These are phyloP conservation scores for Chelon auratus DNA, from an alignment of 2,797 vertebrate genomes.

Conservation along the genomic window DNA sequence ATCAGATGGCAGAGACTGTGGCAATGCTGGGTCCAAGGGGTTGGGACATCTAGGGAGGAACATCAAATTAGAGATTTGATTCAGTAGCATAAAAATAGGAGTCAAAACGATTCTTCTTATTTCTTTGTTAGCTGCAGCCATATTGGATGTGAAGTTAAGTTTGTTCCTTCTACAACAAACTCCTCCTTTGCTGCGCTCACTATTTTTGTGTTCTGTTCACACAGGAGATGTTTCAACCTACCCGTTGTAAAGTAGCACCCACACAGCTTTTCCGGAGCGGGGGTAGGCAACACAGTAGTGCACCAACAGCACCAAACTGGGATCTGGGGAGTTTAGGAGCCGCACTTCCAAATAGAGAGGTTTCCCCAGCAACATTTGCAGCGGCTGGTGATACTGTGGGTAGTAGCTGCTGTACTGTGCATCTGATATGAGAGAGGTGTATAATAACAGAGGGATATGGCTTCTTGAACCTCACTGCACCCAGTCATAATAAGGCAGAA, in stretches of 20 bases:
- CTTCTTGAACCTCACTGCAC: neutral
- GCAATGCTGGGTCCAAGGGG: constrained; percentile 72
- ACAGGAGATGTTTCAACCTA: constrained; percentile 45
- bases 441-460: neutral
- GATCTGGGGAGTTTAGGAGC: constrained; percentile 81
- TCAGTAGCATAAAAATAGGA: neutral
- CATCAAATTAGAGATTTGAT: neutral
- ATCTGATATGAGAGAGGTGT: constrained; percentile 64
- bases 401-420: constrained; percentile 78
- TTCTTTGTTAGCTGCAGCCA: neutral
- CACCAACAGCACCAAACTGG: constrained; percentile 81
- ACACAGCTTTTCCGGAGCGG: constrained; percentile 82
- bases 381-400: constrained; percentile 85
- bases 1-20: constrained; percentile 51
- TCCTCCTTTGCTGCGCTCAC: neutral
- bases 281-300: constrained; percentile 87
- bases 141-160: neutral
- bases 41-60: constrained; percentile 81
- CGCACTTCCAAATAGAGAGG: constrained; percentile 84
- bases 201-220: neutral
- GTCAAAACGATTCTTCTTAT: neutral
- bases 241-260: constrained; percentile 87
- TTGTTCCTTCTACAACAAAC: neutral
- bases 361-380: constrained; percentile 82
- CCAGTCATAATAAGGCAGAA: neutral